Evolutionary conservation across 2,797 vertebrate species (phyloP), one percentile per base, ranked within the genome.

Genomic region (Epinephelus malabaricus): DNA sequence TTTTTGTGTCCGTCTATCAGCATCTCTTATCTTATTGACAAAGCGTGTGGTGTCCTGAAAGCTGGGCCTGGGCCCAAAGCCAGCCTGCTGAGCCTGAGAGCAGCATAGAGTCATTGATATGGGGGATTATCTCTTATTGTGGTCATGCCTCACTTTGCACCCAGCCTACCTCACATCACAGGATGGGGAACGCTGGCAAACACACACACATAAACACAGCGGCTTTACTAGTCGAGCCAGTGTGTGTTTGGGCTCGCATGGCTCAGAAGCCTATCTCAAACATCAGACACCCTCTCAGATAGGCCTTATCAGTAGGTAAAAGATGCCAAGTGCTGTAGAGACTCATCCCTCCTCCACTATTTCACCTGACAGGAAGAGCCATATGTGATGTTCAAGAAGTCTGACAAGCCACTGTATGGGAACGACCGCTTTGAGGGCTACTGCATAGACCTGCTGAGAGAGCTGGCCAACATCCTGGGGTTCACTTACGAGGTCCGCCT

Each of bases 351-450:
- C 49, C 45, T 71, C 67, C 62, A 5, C 60, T 77, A 30, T 88
- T 79, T 74, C 55, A 38, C 62, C 62, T 55, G 88, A 81, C 95
- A 99, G 98, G 98, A 98, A 93, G 98, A 99, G 91, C 98, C 98
- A 8, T 99, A 99, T 79, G 97, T 99, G 91, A 97, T 99, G 95
- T 99, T 99, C 93, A 99, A 98, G 95, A 99, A 98, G 88, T 99
- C 98, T 76, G 98, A 99, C 93, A 98, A 98, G 88, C 98, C 97
- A 4, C 95, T 99, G 67, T 98, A 98, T 4, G 98, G 98, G 69
- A 99, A 99, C 65, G 97, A 99, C 87, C 96, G 98, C 84, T 99
- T 99, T 82, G 98, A 99, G 88, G 98, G 98, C 82, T 99, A 96
- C 91, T 99, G 98, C 90, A 97, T 99, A 78, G 98, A 99, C 93